These are phyloP conservation scores for Propithecus coquereli DNA, from an alignment of 2,113 vertebrate genomes.

Conservation along the genomic window DNA sequence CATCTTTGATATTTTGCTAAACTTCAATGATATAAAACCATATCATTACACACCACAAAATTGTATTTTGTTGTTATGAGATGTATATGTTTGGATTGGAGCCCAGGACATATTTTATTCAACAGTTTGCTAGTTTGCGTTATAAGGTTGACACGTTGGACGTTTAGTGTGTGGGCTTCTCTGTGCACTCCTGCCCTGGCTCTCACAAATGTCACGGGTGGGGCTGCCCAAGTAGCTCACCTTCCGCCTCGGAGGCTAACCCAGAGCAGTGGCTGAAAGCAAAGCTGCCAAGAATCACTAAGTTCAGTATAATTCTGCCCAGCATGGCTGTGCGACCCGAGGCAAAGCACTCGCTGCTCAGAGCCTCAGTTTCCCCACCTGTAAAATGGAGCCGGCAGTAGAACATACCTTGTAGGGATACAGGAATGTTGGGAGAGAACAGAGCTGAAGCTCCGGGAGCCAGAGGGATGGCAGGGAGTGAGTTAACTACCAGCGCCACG, in stretches of 20 bases:
- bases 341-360: fast-evolving
- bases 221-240: background rate
- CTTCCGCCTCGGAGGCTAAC: background rate
- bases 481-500: background rate
- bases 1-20: background rate
- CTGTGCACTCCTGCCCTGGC: background rate
- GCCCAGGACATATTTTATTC: background rate
- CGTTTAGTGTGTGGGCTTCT: fast-evolving
- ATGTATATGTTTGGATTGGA: background rate
- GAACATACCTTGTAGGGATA: background rate
- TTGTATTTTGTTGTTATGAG: background rate
- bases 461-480: background rate
- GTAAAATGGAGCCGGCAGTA: background rate
- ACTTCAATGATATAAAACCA: background rate
- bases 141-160: background rate
- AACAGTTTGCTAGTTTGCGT: too few relatives aligned
- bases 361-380: background rate
- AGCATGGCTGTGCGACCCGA: background rate
- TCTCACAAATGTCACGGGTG: background rate
- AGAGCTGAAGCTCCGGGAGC: too few relatives aligned
- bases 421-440: background rate
- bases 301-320: background rate
- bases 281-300: background rate
- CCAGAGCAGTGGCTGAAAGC: background rate
- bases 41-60: background rate